Evolutionary conservation across 1,140 invertebrate species (phyloP).

Genomic region (Chrysopa pallens): DNA sequence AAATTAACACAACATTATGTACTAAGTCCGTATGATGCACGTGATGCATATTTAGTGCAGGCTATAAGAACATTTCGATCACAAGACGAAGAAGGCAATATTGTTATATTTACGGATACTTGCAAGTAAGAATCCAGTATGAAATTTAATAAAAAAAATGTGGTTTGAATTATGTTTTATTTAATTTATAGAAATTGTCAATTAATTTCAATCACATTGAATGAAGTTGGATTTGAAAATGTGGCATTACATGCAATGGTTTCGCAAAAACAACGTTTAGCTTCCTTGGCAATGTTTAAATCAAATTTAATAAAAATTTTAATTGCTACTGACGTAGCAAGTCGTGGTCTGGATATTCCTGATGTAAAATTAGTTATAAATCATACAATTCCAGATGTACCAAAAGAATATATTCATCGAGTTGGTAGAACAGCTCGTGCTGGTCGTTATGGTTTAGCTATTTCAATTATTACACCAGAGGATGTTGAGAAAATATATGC

Average conservation of each 20-base stretch:
- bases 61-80: constrained; percentile 59
- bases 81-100: constrained; percentile 52
- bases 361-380: constrained; percentile 87
- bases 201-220: constrained; percentile 66
- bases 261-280: constrained; percentile 59
- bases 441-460: constrained; percentile 65
- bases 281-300: constrained; percentile 68
- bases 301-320: constrained; percentile 71
- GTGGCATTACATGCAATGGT: constrained; percentile 76
- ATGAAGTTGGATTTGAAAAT: constrained; percentile 72
- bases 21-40: constrained; percentile 71
- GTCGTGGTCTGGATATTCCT: constrained; percentile 78
- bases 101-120: constrained; percentile 87
- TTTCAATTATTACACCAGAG: constrained; percentile 81
- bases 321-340: constrained; percentile 92
- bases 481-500: constrained; percentile 74
- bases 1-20: constrained; percentile 80
- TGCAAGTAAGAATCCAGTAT: constrained; percentile 55
- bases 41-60: constrained; percentile 88
- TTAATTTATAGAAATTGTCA: constrained; percentile 53
- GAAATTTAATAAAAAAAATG: no score
- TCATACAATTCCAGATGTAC: constrained; percentile 72
- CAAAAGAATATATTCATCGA: constrained; percentile 92
- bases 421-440: constrained; percentile 93
- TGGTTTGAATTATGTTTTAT: no score